Percentiles rank a stretch among this genome's conserved stretches.
phyloP scores from a whole-genome alignment of 1,140 invertebrate species.

The Onthophagus taurus region DNA sequence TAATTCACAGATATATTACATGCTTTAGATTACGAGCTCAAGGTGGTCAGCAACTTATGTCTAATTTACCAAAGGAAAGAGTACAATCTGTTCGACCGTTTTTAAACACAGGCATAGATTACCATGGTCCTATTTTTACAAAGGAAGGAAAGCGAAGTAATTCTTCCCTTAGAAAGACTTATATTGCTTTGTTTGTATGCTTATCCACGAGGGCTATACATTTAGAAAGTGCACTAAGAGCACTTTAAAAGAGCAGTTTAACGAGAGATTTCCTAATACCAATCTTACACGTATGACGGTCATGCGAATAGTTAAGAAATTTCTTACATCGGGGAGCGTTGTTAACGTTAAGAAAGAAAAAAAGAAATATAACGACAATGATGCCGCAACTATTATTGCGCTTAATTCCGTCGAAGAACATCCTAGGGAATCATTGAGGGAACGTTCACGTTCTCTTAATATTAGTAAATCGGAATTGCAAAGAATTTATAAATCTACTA shows the following conservation, averaged over 20 bases:
- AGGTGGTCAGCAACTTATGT: constrained; percentile 14
- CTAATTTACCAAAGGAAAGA: background rate
- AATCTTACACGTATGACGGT: too few relatives aligned
- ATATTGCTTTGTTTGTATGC: constrained; percentile 23
- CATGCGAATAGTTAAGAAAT: too few relatives aligned
- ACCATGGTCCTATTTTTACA: background rate
- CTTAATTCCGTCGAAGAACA: constrained; percentile 1
- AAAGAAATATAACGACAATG: background rate
- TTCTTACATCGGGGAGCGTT: too few relatives aligned
- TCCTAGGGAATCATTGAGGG: constrained; percentile 1
- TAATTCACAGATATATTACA: constrained; percentile 1
- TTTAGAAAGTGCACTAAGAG: too few relatives aligned
- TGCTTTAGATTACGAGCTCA: constrained; percentile 4
- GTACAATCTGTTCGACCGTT: constrained; percentile 11
- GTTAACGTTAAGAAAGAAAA: too few relatives aligned
- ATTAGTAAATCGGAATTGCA: constrained; percentile 2
- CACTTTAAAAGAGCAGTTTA: too few relatives aligned
- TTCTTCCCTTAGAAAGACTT: constrained; percentile 6
- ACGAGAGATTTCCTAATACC: too few relatives aligned
- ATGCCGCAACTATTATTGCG: constrained; percentile 4
- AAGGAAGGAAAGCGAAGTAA: background rate
- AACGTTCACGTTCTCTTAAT: background rate
- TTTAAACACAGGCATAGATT: background rate
- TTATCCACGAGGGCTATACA: constrained; percentile 29
- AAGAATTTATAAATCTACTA: constrained; percentile 7